phyloP scores from a whole-genome alignment of 2,113 vertebrate genomes.

The Chionodraco myersi region DNA sequence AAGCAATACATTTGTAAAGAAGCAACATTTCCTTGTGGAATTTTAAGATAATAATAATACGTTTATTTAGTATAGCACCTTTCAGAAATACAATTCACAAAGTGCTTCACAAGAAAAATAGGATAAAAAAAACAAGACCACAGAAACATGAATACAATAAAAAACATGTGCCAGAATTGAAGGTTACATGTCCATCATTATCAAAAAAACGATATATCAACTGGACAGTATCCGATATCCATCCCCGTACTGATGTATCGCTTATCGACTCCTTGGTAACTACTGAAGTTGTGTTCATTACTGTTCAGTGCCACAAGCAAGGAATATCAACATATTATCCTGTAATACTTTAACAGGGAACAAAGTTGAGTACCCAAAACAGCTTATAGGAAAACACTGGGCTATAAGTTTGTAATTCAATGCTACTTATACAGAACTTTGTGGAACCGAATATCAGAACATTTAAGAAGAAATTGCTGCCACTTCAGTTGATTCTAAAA shows the following conservation, averaged over 20 bases:
- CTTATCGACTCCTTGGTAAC: neutral
- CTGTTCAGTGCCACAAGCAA: neutral
- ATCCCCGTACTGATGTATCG: neutral
- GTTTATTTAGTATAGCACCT: too few species aligned
- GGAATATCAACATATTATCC: neutral
- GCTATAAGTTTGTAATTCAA: neutral
- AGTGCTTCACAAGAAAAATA: too few species aligned
- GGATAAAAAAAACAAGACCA: too few species aligned
- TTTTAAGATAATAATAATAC: neutral
- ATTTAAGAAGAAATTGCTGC: neutral
- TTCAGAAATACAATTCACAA: too few species aligned
- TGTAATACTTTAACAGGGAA: neutral
- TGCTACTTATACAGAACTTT: conserved; percentile 11
- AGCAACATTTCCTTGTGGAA: neutral
- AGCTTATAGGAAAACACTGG: neutral
- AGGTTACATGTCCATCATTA: neutral
- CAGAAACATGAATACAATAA: too few species aligned
- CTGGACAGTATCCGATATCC: neutral
- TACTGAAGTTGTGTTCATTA: neutral
- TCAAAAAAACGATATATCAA: neutral
- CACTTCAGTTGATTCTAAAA: conserved; percentile 15
- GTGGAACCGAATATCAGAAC: neutral
- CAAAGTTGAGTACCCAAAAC: neutral
- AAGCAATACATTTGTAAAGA: neutral
- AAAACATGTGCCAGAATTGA: too few species aligned